phyloP scores from a whole-genome alignment of 2,113 vertebrate species.

The Platichthys stellatus region DNA sequence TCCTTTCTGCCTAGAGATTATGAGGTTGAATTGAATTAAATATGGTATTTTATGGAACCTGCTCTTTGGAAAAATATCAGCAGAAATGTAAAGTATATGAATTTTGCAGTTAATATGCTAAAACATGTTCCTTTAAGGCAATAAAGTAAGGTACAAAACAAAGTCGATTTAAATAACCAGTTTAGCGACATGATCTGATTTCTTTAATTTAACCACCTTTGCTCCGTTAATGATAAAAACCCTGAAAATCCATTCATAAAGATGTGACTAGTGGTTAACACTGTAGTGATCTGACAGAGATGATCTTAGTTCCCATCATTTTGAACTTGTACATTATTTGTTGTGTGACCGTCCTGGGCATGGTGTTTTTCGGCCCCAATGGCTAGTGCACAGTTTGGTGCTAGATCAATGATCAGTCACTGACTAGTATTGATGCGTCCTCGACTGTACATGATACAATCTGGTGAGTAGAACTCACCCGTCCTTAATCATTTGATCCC shows the following conservation, averaged over 20 bases:
- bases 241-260: not conserved
- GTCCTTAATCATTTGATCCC: not conserved
- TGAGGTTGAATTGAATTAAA: not conserved
- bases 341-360: not conserved
- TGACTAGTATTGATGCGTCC: conserved; percentile 24
- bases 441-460: conserved; percentile 10
- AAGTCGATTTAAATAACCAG: not conserved
- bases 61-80: not conserved
- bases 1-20: not conserved
- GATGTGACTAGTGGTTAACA: not conserved
- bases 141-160: not conserved
- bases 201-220: not conserved
- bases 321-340: not conserved
- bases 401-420: not conserved
- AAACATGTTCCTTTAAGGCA: not conserved
- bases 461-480: not conserved
- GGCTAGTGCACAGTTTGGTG: not conserved
- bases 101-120: conserved; percentile 1
- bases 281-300: not conserved
- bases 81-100: not conserved
- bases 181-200: not conserved
- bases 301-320: not conserved
- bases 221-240: not conserved
- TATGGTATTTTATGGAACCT: no score
- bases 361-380: not conserved